Conservation (phyloP, 1,140 invertebrate species). For the Rhyzopertha dominica region DNA sequence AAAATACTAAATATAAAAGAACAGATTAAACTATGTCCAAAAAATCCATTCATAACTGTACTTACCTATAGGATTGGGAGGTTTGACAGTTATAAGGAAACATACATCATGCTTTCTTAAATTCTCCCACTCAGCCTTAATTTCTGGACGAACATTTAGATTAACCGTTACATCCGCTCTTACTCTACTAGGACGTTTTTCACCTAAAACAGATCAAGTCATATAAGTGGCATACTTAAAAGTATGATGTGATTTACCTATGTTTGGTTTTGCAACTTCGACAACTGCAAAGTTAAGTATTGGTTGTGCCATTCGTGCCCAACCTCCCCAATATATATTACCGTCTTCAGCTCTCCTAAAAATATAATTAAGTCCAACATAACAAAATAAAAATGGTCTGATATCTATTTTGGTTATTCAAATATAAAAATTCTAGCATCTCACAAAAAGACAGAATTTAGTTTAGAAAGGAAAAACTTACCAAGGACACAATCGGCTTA, state of each 20-base stretch:
- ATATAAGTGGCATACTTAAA: no score
- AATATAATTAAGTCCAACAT: constrained; percentile 11
- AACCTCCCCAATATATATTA: constrained; percentile 87
- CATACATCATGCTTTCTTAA: constrained; percentile 97
- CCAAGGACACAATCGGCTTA: constrained; percentile 92
- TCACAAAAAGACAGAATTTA: no score
- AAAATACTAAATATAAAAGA: no score
- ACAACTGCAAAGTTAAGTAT: constrained; percentile 90
- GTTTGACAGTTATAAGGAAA: constrained; percentile 89
- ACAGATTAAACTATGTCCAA: no score
- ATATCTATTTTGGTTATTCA: no score
- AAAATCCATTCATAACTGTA: constrained; percentile 6
- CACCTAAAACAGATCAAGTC: constrained; percentile 52
- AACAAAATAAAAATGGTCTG: background rate
- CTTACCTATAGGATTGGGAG: constrained; percentile 73
- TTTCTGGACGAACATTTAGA: constrained; percentile 81
- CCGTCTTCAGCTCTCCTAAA: constrained; percentile 80
- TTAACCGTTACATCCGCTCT: constrained; percentile 92
- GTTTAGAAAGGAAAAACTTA: constrained; percentile 48
- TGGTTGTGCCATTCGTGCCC: constrained; percentile 97
- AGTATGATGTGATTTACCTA: constrained; percentile 50
- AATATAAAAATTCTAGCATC: no score
- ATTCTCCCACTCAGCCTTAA: constrained; percentile 96
- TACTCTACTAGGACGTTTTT: constrained; percentile 90
- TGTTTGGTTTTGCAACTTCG: constrained; percentile 86